Base-by-base conservation (phyloP, 2,797 vertebrate species). In the Lagodon rhomboides region DNA sequence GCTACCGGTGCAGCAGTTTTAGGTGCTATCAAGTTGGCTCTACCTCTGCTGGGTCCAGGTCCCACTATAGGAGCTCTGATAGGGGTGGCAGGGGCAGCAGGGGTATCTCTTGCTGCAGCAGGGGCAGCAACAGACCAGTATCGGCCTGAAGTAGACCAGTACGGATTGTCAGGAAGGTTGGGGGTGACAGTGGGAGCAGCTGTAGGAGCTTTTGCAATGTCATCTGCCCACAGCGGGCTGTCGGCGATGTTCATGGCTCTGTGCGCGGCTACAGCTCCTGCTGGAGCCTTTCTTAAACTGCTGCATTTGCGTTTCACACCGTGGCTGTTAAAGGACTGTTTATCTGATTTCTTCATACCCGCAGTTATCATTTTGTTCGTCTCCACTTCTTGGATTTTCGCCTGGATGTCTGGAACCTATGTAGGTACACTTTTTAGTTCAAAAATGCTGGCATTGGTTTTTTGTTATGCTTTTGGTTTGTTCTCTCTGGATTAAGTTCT, bases 91-190 rank as follows among this genome's bases (percentile, higher is more conserved):
- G 66, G 51, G 13, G 51, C 41, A 46, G 41, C 11, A 15, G 66
- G 66, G 13, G 53, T 68, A 15, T 68, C 22, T 46, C 23, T 56
- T 5, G 46, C 41, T 46, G 66, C 53, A 68, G 53, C 53, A 46
- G 41, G 1, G 17, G 51, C 23, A 10, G 17, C 0, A n/a, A 30
- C 41, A 44, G 41, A 44, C 16, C 22, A n/a, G 53, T n/a, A 27
- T 46, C 17, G 16, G 3, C n/a, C 18, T 17, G 50, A 0, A 7
- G n/a, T 4, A 43, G 5, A 9, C 17, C 2, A 0, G 4, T 20
- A 0, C 13, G 5, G 22, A 27, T 1, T 55, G 17, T 17, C 15
- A 1, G 66, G 53, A 44, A 27, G 5, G 38, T 20, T 30, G 12
- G 66, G 66, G 17, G 23, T 68, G 38, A 56, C 41, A 20, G 53